Evolutionary conservation across 1,140 invertebrate species (phyloP).

Genomic region (Aleiodes sp.): DNA sequence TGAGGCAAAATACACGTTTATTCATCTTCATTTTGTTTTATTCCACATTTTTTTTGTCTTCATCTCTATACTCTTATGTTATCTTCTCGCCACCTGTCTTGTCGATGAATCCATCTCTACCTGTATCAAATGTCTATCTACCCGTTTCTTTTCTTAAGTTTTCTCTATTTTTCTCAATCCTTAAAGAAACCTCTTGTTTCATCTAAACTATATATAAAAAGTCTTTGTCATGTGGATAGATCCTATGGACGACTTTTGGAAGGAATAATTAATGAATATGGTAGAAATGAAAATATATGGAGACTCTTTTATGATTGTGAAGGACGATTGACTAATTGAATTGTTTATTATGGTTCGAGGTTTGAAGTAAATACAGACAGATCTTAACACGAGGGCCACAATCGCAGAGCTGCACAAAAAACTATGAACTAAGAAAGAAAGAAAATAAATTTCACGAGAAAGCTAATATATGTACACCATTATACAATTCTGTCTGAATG

Average conservation of each 20-base stretch:
- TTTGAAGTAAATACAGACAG: too few relatives aligned
- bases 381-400: too few relatives aligned
- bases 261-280: not conserved
- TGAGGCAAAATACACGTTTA: not conserved
- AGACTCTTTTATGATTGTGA: not conserved
- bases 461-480: constrained; percentile 30
- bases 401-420: too few relatives aligned
- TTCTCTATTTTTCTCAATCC: not conserved
- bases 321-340: too few relatives aligned
- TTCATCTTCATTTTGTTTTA: not conserved
- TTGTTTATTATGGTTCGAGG: too few relatives aligned
- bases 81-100: constrained; percentile 25
- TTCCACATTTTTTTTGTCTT: not conserved
- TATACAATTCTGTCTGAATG: not conserved
- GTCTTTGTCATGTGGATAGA: too few relatives aligned
- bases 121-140: constrained; percentile 13
- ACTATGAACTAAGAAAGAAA: constrained; percentile 17
- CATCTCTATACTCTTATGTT: not conserved
- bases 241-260: too few relatives aligned
- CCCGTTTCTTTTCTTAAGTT: not conserved
- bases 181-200: too few relatives aligned
- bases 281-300: not conserved
- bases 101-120: constrained; percentile 13
- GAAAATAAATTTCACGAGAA: not conserved
- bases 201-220: too few relatives aligned